phyloP scores from a whole-genome alignment of 1,140 invertebrate species.

The Lamellibrachia luymesi region DNA sequence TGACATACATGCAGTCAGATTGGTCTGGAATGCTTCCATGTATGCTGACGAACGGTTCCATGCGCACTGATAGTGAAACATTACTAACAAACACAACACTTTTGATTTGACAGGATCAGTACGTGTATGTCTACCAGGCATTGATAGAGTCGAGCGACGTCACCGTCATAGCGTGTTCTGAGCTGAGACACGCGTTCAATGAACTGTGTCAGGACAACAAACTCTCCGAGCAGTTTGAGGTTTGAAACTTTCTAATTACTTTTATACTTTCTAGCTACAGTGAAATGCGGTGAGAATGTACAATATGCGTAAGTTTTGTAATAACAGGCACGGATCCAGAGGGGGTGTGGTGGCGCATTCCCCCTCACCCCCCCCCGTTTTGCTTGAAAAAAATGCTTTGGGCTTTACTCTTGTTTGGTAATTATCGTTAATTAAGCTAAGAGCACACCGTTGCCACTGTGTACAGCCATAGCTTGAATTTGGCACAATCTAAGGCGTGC shows the following conservation, averaged over 20 bases:
- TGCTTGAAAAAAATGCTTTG: too few relatives aligned
- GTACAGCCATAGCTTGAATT: too few relatives aligned
- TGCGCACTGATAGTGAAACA: too few relatives aligned
- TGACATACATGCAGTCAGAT: background rate
- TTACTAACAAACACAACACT: too few relatives aligned
- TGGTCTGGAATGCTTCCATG: background rate
- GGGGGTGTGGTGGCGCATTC: too few relatives aligned
- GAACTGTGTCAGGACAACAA: constrained; percentile 97
- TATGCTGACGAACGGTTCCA: background rate
- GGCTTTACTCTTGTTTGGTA: too few relatives aligned
- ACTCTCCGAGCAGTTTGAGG: constrained; percentile 94
- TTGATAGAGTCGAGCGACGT: constrained; percentile 90
- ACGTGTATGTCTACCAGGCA: constrained; percentile 94
- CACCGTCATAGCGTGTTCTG: constrained; percentile 72
- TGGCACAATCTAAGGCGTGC: too few relatives aligned
- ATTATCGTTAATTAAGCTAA: too few relatives aligned
- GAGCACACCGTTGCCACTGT: too few relatives aligned
- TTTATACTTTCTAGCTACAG: background rate
- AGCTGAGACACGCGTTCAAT: constrained; percentile 86
- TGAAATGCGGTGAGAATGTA: background rate
- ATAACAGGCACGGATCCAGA: too few relatives aligned
- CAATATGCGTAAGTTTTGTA: too few relatives aligned
- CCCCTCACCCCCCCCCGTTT: too few relatives aligned
- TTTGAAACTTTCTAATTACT: constrained; percentile 48
- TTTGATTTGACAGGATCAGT: constrained; percentile 75